Conservation (phyloP, 2,113 vertebrate species). For the Percopsis transmontana region DNA sequence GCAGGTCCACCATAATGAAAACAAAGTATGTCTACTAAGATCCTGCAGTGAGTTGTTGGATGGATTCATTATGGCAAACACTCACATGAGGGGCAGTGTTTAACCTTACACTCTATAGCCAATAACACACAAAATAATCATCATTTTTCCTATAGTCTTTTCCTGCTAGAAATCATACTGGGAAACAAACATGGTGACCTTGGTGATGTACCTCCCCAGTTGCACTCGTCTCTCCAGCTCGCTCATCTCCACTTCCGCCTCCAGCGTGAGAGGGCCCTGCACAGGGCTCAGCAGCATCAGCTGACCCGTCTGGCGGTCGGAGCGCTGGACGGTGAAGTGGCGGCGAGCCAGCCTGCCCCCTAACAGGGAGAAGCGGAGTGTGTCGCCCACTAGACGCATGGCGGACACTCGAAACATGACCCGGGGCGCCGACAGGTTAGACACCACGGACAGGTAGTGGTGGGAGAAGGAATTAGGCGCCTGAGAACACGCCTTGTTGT, state of each 20-base stretch:
- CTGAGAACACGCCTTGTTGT: slow-evolving; percentile 80
- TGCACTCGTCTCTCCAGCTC: slow-evolving; percentile 80
- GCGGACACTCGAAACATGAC: slow-evolving; percentile 88
- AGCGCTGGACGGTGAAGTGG: slow-evolving; percentile 79
- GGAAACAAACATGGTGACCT: slow-evolving; percentile 83
- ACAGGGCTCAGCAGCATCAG: slow-evolving; percentile 82
- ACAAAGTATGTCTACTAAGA: too few relatives aligned
- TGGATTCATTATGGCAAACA: too few relatives aligned
- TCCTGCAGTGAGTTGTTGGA: too few relatives aligned
- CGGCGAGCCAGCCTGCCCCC: slow-evolving; percentile 69
- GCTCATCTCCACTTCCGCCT: slow-evolving; percentile 88
- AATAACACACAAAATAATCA: background rate
- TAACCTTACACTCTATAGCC: background rate
- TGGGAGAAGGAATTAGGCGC: slow-evolving; percentile 85
- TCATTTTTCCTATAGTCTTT: background rate
- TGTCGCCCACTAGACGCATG: slow-evolving; percentile 76
- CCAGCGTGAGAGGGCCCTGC: slow-evolving; percentile 76
- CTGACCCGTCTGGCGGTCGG: slow-evolving; percentile 80
- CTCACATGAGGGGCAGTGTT: background rate
- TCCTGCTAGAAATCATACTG: slow-evolving; percentile 80
- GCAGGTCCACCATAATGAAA: too few relatives aligned
- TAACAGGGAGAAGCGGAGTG: slow-evolving; percentile 80
- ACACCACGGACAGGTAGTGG: slow-evolving; percentile 85
- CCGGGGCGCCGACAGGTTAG: slow-evolving; percentile 81
- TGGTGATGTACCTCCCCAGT: slow-evolving; percentile 86